Evolutionary conservation across 2,888 invertebrate genomes (phyloP), one percentile per base, ranked within the genome.

Genomic region (Aspidiotus destructor): DNA sequence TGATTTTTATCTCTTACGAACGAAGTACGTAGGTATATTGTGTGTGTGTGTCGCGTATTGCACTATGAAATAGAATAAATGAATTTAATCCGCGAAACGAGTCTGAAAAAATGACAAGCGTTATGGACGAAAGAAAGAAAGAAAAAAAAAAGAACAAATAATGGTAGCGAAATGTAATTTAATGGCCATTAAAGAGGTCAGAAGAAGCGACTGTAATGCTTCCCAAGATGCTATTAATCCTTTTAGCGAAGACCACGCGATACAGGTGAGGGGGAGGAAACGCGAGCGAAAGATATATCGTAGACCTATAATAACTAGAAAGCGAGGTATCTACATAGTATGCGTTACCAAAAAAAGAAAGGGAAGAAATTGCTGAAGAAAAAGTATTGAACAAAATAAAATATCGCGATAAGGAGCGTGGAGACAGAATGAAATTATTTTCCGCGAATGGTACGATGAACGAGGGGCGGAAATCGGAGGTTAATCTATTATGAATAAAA

Each of bases 131-230:
- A 48, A 48, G 48, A 48, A n/a, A 11, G 48, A n/a, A n/a, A n/a
- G 6, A 48, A n/a, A 48, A 48, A n/a, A 48, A 48, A 48, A 48
- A 6, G n/a, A 48, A 13, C 48, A n/a, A 13, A 48, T n/a, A 65
- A 63, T 63, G 63, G 41, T 57, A 40, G 57, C 57, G 44, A 65
- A 65, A 65, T 65, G 65, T 65, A 57, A 65, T 65, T 57, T 65
- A 65, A 65, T 65, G 42, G 65, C 65, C 65, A 65, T 65, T 65
- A 65, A 65, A 65, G 65, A 65, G 57, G 41, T 57, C 57, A 65
- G 65, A 58, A n/a, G 42, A 65, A 65, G 57, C 44, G 42, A 65
- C 65, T 65, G 65, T 65, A 65, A 65, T 65, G 65, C 65, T 57
- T 58, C 55, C 65, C 65, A 42, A 55, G 65, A 65, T 41, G 65